These are phyloP conservation scores for Ctenomys sociabilis DNA, from an alignment of 2,113 vertebrate genomes.

Conservation along the genomic window DNA sequence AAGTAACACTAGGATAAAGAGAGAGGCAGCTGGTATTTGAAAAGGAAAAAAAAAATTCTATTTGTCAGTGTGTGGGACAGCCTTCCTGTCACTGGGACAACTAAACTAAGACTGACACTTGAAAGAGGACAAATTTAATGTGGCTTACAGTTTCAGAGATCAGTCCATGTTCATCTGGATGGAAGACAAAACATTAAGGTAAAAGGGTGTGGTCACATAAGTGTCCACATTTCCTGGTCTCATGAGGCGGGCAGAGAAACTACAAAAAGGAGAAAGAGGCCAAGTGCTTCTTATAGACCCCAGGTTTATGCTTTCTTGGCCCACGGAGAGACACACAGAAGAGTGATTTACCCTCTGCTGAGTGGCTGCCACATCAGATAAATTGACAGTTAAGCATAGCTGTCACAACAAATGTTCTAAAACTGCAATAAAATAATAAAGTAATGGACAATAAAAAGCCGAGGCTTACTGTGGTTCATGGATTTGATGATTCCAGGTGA, in stretches of 20 bases:
- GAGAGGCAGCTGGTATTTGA: not conserved
- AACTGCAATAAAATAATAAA: not conserved
- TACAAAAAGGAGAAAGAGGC: not conserved
- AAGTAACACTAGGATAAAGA: not conserved
- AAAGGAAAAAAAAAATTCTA: not conserved
- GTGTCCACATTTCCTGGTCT: not conserved
- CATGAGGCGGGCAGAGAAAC: too few relatives aligned
- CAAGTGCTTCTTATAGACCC: not conserved
- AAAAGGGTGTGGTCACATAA: not conserved
- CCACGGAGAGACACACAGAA: not conserved
- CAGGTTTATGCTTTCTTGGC: not conserved
- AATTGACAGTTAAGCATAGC: not conserved
- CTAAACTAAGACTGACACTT: not conserved
- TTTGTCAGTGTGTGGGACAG: not conserved
- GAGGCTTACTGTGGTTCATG: not conserved
- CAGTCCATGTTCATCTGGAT: not conserved
- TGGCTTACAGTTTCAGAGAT: not conserved
- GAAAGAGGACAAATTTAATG: not conserved
- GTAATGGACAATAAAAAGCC: not conserved
- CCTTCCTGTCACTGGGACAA: not conserved
- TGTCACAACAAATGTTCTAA: not conserved
- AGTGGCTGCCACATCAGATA: too few relatives aligned
- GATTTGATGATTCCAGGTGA: not conserved
- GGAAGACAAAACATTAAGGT: not conserved
- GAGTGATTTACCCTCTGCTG: not conserved